Base-by-base conservation (phyloP, 2,888 invertebrate genomes). In the Amblyjoppa proteus region DNA sequence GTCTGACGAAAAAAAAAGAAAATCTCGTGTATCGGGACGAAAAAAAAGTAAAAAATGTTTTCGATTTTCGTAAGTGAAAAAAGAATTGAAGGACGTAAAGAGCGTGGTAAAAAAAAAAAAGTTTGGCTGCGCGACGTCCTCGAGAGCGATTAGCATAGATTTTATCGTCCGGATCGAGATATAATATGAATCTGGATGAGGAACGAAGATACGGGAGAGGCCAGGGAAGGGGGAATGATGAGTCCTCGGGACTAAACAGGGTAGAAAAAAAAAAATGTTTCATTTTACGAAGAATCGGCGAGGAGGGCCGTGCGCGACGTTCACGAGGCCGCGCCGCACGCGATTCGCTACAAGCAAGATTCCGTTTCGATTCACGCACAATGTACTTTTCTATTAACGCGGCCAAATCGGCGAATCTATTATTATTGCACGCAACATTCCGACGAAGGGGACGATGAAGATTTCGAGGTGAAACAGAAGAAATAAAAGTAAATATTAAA, bases 201-300 rank as follows among this genome's bases (percentile, higher is more conserved):
- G n/a, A 75, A 51, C 9, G 31, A 38, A 66, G 20, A 80, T 13
- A 16, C 31, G 49, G 16, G 5, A 51, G 56, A n/a, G 34, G 51
- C 31, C 51, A 64, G 64, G 34, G 41, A 56, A 41, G 41, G 73
- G 51, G 81, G 56, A 75, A 75, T 25, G 71, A 25, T 73, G 28
- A 90, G 89, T 92, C 91, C 89, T 89, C 88, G 90, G 91, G 92
- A 92, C 91, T 89, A 91, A 91, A 92, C 91, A 92, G 92, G 92
- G 92, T 92, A 91, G 90, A 89, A 83, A 66, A 84, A 69, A n/a
- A 61, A 61, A 34, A 61, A 34, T 28, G 61, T 61, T 61, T 28
- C 34, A 61, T 76, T 79, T 53, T 53, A 82, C 64, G 75, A 81
- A 74, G 61, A 69, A 53, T 68, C 58, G 41, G 41, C 58, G 49